Evolutionary conservation across 2,113 vertebrate species (phyloP).

Genomic region (Bubo bubo): DNA sequence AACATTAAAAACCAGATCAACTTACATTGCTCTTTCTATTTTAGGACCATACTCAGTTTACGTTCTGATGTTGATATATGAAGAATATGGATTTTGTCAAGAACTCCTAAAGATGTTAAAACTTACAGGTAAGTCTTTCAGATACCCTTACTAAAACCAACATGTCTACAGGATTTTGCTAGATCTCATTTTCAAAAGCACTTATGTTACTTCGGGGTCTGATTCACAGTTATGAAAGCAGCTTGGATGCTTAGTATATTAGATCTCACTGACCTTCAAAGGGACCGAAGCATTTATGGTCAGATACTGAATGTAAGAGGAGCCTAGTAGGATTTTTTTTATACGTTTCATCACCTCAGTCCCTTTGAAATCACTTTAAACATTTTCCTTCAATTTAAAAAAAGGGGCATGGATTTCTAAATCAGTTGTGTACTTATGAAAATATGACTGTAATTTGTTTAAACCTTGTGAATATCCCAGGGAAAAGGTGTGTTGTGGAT

Average conservation of each 20-base stretch:
- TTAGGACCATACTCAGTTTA: neutral
- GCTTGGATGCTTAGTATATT: conserved; percentile 22
- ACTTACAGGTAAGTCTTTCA: neutral
- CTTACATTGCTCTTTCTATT: neutral
- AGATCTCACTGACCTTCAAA: conserved; percentile 54
- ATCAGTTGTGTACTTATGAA: conserved; percentile 8
- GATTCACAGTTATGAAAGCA: conserved; percentile 39
- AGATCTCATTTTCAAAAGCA: conserved; percentile 27
- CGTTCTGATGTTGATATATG: neutral
- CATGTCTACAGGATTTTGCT: neutral
- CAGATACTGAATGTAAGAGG: neutral
- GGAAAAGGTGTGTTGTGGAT: neutral
- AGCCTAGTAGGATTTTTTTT: neutral
- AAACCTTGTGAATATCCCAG: neutral
- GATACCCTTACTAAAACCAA: neutral
- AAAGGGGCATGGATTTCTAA: neutral
- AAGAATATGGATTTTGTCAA: neutral
- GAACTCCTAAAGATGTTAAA: neutral
- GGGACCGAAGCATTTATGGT: conserved; percentile 15
- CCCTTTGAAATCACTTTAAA: conserved; percentile 48
- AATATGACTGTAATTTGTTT: conserved; percentile 44
- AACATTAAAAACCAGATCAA: neutral
- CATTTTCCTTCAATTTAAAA: conserved; percentile 42
- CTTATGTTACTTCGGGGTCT: neutral
- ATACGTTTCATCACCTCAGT: neutral